These are phyloP conservation scores for Ornithorhynchus anatinus DNA, from an alignment of 2,113 vertebrate genomes.

Conservation along the genomic window DNA sequence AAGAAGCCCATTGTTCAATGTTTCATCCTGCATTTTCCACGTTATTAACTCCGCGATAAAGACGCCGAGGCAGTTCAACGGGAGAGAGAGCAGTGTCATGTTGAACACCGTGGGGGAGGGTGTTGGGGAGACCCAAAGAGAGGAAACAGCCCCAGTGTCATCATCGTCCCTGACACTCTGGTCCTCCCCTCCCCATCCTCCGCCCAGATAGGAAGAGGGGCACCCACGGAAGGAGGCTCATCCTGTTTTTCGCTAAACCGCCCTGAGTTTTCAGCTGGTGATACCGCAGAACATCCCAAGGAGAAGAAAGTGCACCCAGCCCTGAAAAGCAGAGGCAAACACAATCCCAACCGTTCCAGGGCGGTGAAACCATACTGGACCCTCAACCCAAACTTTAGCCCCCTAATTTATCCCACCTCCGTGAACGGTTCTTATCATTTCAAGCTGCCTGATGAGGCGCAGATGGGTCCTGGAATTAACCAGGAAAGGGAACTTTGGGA, in stretches of 20 bases:
- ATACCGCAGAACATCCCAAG: fast-evolving
- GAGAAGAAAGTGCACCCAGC: not conserved
- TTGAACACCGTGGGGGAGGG: fast-evolving
- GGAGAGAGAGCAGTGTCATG: fast-evolving
- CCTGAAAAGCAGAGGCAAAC: not conserved
- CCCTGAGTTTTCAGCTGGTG: fast-evolving
- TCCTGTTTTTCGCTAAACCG: fast-evolving
- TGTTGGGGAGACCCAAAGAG: too few species aligned
- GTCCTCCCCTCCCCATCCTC: too few species aligned
- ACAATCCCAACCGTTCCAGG: not conserved
- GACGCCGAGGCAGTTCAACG: not conserved
- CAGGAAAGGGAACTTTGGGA: slow-evolving; percentile 27
- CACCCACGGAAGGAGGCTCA: too few species aligned
- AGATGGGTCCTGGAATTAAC: slow-evolving; percentile 51
- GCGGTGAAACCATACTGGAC: not conserved
- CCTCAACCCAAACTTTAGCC: slow-evolving; percentile 9
- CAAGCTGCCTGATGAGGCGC: slow-evolving; percentile 25
- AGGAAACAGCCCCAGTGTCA: fast-evolving
- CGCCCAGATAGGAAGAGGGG: too few species aligned
- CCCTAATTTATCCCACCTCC: not conserved
- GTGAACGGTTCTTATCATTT: slow-evolving; percentile 18
- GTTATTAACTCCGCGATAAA: not conserved
- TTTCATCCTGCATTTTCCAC: not conserved
- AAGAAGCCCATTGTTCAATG: not conserved
- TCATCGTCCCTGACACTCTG: too few species aligned